Conservation (phyloP, 2,113 vertebrate genomes). For the Actinemys pallida region DNA sequence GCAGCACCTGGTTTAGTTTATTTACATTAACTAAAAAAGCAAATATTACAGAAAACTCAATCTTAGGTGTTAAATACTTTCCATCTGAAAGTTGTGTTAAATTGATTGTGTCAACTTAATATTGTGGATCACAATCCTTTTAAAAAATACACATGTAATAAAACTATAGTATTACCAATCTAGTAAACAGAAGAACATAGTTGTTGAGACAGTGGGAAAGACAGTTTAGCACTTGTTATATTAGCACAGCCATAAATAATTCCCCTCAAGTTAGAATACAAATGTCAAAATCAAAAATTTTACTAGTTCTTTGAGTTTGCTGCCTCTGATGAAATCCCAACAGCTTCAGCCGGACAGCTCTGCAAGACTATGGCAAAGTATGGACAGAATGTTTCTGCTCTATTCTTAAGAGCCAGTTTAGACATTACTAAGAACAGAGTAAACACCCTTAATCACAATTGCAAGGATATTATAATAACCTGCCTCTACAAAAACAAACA, state of each 20-base stretch:
- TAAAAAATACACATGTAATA: background rate
- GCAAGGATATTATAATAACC: background rate
- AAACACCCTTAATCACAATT: background rate
- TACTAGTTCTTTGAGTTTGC: background rate
- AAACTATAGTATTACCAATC: background rate
- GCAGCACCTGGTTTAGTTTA: no score
- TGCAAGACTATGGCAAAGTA: background rate
- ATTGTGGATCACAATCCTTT: background rate
- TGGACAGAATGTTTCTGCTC: background rate
- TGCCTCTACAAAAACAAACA: background rate
- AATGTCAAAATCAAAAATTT: background rate
- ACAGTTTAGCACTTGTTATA: background rate
- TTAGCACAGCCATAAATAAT: background rate
- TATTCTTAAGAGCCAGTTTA: background rate
- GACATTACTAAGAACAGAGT: background rate
- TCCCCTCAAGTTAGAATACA: background rate
- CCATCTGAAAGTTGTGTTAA: no score
- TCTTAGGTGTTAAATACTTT: no score
- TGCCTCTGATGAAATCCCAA: fast-evolving
- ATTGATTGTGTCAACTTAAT: background rate
- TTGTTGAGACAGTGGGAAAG: fast-evolving
- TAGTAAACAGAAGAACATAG: fast-evolving
- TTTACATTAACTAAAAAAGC: background rate
- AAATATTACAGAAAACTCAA: background rate
- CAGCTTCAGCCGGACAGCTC: background rate